These are phyloP conservation scores for Bombylius discolor DNA, from an alignment of 2,888 invertebrate genomes.

Conservation along the genomic window DNA sequence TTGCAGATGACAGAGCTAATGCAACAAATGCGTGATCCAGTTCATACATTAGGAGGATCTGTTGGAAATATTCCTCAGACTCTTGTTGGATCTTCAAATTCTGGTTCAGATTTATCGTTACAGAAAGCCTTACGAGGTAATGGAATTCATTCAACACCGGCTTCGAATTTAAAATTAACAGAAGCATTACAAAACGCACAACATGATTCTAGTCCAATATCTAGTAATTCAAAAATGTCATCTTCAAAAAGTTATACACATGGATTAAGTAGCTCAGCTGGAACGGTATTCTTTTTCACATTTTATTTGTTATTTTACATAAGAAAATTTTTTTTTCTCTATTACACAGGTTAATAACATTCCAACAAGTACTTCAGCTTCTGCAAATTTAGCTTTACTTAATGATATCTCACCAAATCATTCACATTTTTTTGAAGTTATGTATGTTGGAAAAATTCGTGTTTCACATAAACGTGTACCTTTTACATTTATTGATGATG, in stretches of 20 bases:
- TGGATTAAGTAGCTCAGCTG: slow-evolving; percentile 34
- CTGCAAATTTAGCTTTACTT: slow-evolving; percentile 32
- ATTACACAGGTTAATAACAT: slow-evolving; percentile 25
- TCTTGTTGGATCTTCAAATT: slow-evolving; percentile 13
- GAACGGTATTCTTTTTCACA: slow-evolving; percentile 22
- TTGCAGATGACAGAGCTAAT: slow-evolving; percentile 35
- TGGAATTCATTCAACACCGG: slow-evolving; percentile 32
- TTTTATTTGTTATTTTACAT: not conserved
- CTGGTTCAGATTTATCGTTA: slow-evolving; percentile 19
- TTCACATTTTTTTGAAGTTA: slow-evolving; percentile 79
- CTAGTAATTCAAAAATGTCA: slow-evolving; percentile 28
- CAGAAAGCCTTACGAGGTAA: slow-evolving; percentile 22
- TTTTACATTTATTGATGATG: slow-evolving; percentile 81
- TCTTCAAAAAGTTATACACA: slow-evolving; percentile 36
- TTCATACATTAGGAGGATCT: slow-evolving; percentile 34
- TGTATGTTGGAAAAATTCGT: slow-evolving; percentile 84
- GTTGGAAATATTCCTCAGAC: slow-evolving; percentile 36
- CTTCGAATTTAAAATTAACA: slow-evolving; percentile 32
- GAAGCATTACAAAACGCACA: slow-evolving; percentile 32
- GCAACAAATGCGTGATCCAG: slow-evolving; percentile 38
- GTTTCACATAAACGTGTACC: slow-evolving; percentile 72
- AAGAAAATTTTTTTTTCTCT: not conserved
- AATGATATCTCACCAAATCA: slow-evolving; percentile 70
- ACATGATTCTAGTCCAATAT: slow-evolving; percentile 33
- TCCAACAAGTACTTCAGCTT: slow-evolving; percentile 34